Evolutionary conservation across 2,797 vertebrate genomes (phyloP).

Genomic region (Luscinia megarhynchos): DNA sequence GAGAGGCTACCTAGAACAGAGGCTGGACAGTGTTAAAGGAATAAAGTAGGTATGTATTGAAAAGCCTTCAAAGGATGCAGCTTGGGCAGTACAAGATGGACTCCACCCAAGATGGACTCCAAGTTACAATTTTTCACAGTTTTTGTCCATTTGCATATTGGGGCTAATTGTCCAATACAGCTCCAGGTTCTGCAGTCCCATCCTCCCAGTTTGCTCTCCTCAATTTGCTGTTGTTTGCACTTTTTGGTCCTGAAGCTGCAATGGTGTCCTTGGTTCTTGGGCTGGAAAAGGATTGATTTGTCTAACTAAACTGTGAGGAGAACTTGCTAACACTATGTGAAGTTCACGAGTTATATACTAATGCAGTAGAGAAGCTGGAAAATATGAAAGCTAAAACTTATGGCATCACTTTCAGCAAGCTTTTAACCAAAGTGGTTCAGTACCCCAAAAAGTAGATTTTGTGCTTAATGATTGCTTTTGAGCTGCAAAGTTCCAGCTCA

Average conservation of each 20-base stretch:
- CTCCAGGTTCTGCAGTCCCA: too few species aligned
- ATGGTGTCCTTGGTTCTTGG: not conserved
- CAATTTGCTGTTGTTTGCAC: not conserved
- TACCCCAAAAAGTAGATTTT: not conserved
- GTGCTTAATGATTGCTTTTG: not conserved
- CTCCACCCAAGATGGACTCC: too few species aligned
- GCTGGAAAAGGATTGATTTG: not conserved
- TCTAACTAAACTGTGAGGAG: too few species aligned
- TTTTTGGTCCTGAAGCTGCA: not conserved
- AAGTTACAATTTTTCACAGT: rapidly evolving
- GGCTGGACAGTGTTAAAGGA: not conserved
- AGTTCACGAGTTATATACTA: not conserved
- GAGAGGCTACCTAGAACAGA: too few species aligned
- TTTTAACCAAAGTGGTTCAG: not conserved
- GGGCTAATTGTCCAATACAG: not conserved
- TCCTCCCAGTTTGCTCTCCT: not conserved
- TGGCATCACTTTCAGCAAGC: not conserved
- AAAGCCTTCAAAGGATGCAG: not conserved
- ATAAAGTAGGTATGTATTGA: not conserved
- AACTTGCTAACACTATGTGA: not conserved
- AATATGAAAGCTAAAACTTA: not conserved
- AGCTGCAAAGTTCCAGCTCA: not conserved
- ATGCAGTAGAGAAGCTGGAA: too few species aligned
- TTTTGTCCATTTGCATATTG: not conserved
- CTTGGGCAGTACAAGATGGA: too few species aligned